Percentiles rank a stretch among this genome's conserved stretches.
These are phyloP conservation scores for Arizona elegans DNA, from an alignment of 2,113 vertebrate genomes.

Conservation along the genomic window DNA sequence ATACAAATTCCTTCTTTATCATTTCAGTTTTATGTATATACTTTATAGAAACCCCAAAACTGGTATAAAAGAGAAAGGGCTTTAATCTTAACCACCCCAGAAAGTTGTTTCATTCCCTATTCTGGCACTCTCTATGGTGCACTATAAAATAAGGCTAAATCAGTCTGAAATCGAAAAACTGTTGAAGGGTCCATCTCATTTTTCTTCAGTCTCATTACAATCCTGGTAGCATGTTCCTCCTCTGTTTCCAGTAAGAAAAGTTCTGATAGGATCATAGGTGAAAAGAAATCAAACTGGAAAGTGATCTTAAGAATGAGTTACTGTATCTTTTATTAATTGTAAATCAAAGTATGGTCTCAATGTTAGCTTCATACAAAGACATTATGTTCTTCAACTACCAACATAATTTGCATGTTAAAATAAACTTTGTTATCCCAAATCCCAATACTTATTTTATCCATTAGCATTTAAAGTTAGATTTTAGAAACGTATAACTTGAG, in stretches of 20 bases:
- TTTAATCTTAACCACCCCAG: neutral
- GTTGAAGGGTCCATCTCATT: neutral
- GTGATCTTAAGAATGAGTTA: neutral
- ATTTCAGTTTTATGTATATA: neutral
- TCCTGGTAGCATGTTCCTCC: neutral
- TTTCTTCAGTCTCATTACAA: neutral
- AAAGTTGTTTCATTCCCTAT: neutral
- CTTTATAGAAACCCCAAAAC: neutral
- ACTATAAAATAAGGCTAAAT: neutral
- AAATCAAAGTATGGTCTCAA: neutral
- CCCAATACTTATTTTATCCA: neutral
- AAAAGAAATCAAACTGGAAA: neutral
- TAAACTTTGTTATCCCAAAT: neutral
- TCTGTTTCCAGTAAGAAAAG: neutral
- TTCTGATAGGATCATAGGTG: neutral
- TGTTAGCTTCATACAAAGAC: neutral
- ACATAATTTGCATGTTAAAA: neutral
- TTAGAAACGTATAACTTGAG: neutral
- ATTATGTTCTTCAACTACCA: neutral
- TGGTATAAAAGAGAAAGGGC: neutral
- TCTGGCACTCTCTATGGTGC: neutral
- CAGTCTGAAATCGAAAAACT: neutral
- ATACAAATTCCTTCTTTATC: neutral
- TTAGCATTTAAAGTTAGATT: neutral
- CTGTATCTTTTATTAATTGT: neutral